Percentiles rank a stretch among this genome's conserved stretches.
Evolutionary conservation across 2,888 invertebrate species (phyloP).

Genomic region (Nymphalis polychloros): DNA sequence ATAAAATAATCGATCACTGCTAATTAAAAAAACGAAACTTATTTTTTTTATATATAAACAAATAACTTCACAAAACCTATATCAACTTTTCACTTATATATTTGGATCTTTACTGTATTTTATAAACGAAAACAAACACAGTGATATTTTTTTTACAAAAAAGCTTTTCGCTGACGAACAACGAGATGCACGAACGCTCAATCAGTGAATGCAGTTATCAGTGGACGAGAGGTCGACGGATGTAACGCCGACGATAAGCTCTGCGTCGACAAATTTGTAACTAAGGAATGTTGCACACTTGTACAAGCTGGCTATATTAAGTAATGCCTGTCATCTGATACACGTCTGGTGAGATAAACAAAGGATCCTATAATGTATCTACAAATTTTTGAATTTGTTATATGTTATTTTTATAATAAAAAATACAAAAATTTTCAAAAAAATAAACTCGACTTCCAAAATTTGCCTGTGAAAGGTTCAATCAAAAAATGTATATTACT

Average conservation of each 20-base stretch:
- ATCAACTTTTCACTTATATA: no score
- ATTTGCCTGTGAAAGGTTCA: no score
- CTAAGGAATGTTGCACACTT: constrained; percentile 14
- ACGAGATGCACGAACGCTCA: not conserved
- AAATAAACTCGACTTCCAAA: no score
- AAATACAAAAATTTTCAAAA: no score
- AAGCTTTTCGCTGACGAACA: not conserved
- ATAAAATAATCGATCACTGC: not conserved
- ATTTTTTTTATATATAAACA: not conserved
- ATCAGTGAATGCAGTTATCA: constrained; percentile 19
- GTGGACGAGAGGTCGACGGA: constrained; percentile 14
- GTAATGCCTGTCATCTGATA: constrained; percentile 6
- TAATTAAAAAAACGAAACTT: not conserved
- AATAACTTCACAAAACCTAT: not conserved
- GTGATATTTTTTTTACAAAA: not conserved
- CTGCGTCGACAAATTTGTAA: constrained; percentile 18
- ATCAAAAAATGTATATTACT: no score
- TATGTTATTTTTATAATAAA: no score
- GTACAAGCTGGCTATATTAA: not conserved
- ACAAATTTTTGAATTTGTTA: not conserved
- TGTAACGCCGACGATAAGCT: constrained; percentile 29
- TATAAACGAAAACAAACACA: not conserved
- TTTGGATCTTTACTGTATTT: not conserved
- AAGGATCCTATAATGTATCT: not conserved
- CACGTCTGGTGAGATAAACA: not conserved